Evolutionary conservation across 2,113 vertebrate species (phyloP).

Genomic region (Trematomus loennbergii): DNA sequence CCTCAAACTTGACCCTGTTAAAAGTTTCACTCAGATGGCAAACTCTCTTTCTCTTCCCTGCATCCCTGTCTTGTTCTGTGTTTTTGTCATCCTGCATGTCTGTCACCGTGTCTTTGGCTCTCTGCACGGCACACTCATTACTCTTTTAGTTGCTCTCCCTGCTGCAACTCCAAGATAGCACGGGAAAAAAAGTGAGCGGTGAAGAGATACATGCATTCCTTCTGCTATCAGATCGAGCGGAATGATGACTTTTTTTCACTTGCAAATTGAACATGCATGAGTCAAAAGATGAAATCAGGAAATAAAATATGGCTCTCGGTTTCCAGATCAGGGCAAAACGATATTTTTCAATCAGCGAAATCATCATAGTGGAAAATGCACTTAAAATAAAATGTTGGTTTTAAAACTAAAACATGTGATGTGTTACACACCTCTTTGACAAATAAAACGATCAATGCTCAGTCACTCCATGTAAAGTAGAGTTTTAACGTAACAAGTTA

Average conservation of each 20-base stretch:
- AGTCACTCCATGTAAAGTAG: neutral
- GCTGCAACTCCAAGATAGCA: slow-evolving; percentile 3
- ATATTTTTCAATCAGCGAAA: neutral
- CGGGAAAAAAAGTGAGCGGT: neutral
- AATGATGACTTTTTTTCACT: slow-evolving; percentile 6
- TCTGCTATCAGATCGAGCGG: slow-evolving; percentile 6
- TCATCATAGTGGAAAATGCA: neutral
- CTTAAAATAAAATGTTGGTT: neutral
- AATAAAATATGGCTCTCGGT: neutral
- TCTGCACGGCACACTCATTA: slow-evolving; percentile 29
- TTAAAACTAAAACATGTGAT: no score
- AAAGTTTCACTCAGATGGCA: slow-evolving; percentile 57
- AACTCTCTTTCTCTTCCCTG: slow-evolving; percentile 26
- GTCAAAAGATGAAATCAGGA: slow-evolving; percentile 22
- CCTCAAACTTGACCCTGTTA: slow-evolving; percentile 66
- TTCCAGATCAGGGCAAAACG: neutral
- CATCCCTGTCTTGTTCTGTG: neutral
- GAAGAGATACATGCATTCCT: slow-evolving; percentile 11
- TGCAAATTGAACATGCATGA: slow-evolving; percentile 1
- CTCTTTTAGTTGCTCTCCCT: slow-evolving; percentile 41
- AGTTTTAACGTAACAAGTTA: neutral
- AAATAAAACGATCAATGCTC: neutral
- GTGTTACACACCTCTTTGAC: no score
- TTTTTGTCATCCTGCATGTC: slow-evolving; percentile 37
- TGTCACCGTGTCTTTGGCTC: slow-evolving; percentile 23